Evolutionary conservation across 23 tunicate genomes (phyloP).

Genomic region (Ciona savignyi): DNA sequence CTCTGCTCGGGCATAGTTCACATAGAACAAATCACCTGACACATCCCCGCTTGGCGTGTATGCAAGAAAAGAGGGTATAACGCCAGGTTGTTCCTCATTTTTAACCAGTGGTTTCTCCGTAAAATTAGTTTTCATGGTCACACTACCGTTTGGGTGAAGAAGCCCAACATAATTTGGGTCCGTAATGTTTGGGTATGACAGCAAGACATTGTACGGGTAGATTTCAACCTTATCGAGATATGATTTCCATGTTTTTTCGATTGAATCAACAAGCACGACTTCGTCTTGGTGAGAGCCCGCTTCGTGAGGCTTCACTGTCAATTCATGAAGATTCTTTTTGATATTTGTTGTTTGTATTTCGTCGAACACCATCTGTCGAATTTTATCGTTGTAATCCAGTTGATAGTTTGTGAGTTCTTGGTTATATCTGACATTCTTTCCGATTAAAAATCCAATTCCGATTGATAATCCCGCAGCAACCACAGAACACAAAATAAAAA

Average conservation of each 20-base stretch:
- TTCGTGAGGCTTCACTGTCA: conserved; percentile 52
- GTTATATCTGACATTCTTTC: background rate
- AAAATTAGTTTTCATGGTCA: conserved; percentile 21
- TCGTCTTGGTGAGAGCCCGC: conserved; percentile 77
- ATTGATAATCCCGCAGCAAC: background rate
- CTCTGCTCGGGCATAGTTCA: conserved; percentile 74
- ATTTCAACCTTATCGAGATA: conserved; percentile 67
- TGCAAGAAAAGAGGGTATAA: conserved; percentile 50
- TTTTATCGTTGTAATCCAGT: background rate
- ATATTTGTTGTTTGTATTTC: conserved; percentile 50
- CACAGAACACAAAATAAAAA: background rate
- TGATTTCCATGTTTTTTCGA: conserved; percentile 28
- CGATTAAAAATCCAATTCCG: background rate
- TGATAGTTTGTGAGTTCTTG: background rate
- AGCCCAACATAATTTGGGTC: conserved; percentile 66
- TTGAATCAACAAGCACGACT: conserved; percentile 30
- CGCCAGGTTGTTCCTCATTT: conserved; percentile 32
- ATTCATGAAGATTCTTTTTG: conserved; percentile 19
- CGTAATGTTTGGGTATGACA: conserved; percentile 57
- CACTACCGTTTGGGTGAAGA: conserved; percentile 34
- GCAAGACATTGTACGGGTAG: conserved; percentile 59
- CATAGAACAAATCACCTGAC: conserved; percentile 75
- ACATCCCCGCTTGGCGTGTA: conserved; percentile 66
- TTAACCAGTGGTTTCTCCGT: conserved; percentile 36
- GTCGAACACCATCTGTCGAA: conserved; percentile 7